Evolutionary conservation across 2,888 invertebrate genomes (phyloP), one percentile per base, ranked within the genome.

Genomic region (Aethes cnicana): DNA sequence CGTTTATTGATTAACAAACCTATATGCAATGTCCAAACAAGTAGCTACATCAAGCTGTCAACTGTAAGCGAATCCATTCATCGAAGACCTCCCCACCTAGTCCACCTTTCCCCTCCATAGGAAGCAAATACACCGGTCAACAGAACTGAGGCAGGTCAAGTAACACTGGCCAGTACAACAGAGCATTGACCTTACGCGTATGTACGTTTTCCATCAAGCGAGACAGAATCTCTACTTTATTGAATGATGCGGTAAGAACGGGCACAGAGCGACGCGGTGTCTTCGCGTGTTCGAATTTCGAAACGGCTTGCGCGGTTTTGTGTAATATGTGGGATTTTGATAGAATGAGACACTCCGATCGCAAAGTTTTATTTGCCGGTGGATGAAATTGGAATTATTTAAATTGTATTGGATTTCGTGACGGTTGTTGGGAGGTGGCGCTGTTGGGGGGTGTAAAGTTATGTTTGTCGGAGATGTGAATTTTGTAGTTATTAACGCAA

Each of bases 41-140:
- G 43, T 50, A 43, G 50, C 43, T 37, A 39, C 43, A 43, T 52
- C 50, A 52, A 52, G 36, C 50, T 52, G 46, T 46, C 52, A 52
- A 32, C 39, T 39, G 18, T 25, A 37, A 47, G 23, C 32, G 12
- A 18, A n/a, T n/a, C 46, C 46, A 46, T 2, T 2, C 12, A 17
- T 37, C 18, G 6, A 5, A 14, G 52, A 33, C 16, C 37, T 11
- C 14, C 14, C n/a, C 5, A 3, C 12, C 16, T 8, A 9, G 7
- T 17, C 28, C 28, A 8, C 11, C 18, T 2, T 1, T 17, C 42
- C 50, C 50, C 50, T 4, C 36, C 8, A 4, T n/a, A 23, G 11
- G n/a, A 8, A n/a, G n/a, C n/a, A n/a, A n/a, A 9, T 5, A 30
- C 6, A 36, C 11, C 3, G 37, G 9, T 3, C 20, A n/a, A 26